These are phyloP conservation scores for Grapholita molesta DNA, from an alignment of 1,140 invertebrate genomes.

Conservation along the genomic window DNA sequence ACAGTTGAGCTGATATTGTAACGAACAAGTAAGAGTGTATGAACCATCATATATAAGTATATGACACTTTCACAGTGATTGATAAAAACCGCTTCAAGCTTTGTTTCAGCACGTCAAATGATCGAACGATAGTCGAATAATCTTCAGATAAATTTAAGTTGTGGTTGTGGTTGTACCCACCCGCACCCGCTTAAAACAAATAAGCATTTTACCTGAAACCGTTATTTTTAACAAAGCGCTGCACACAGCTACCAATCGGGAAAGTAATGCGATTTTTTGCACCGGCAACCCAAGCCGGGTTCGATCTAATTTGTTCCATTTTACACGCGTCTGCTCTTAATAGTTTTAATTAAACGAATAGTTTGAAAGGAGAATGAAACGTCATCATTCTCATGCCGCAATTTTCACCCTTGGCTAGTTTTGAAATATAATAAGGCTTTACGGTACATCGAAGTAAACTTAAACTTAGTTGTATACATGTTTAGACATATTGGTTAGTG, in stretches of 20 bases:
- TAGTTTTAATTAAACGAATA: slow-evolving; percentile 46
- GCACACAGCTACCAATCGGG: background rate
- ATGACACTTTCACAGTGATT: no score
- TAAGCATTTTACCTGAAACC: background rate
- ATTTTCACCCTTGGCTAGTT: background rate
- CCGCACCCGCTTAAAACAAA: background rate
- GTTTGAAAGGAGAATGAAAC: slow-evolving; percentile 21
- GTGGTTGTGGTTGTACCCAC: no score
- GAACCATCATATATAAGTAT: no score
- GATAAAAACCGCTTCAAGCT: no score
- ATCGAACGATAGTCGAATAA: no score
- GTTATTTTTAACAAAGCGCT: background rate
- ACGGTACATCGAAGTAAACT: background rate
- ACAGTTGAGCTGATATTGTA: no score
- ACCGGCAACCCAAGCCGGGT: slow-evolving; percentile 26
- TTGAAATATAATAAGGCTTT: slow-evolving; percentile 11
- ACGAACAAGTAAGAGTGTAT: no score
- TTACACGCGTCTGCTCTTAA: slow-evolving; percentile 40
- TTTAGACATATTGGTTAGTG: no score
- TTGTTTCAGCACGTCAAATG: no score
- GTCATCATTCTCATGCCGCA: background rate
- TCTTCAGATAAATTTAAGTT: no score
- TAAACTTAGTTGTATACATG: no score
- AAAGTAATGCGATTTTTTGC: slow-evolving; percentile 37
- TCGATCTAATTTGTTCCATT: slow-evolving; percentile 38